phyloP scores from a whole-genome alignment of 2,113 vertebrate genomes.

The Laticauda colubrina region DNA sequence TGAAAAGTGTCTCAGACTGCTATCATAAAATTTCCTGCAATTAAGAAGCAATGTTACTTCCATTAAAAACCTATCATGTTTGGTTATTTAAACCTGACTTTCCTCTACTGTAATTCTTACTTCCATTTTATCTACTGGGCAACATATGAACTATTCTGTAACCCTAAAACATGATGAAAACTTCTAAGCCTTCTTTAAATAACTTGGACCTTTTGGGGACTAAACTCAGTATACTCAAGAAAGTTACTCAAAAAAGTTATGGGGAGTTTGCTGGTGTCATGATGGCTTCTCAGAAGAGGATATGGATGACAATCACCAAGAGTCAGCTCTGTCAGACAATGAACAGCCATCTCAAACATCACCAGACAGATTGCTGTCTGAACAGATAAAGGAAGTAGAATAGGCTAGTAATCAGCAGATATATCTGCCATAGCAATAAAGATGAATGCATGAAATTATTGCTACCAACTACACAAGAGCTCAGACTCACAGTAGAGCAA shows the following conservation, averaged over 20 bases:
- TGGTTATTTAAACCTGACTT: background rate
- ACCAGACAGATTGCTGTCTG: background rate
- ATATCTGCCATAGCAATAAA: background rate
- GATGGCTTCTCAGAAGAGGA: background rate
- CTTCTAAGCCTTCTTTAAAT: background rate
- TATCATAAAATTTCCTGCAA: background rate
- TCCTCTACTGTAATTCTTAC: constrained; percentile 25
- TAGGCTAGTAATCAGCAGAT: background rate
- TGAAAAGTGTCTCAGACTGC: background rate
- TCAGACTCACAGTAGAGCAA: background rate
- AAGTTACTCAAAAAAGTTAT: background rate
- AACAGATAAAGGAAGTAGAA: background rate
- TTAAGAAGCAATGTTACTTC: background rate
- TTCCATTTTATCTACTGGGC: constrained; percentile 39
- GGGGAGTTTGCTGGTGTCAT: background rate
- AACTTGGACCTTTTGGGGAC: background rate
- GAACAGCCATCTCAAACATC: background rate
- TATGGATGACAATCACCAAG: background rate
- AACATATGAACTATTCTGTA: background rate
- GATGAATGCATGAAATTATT: background rate
- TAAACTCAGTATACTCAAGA: background rate
- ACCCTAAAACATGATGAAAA: accelerated
- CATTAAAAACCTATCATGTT: background rate
- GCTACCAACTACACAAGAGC: background rate
- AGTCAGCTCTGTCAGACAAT: background rate